A percentile compares a stretch with the other conserved stretches of the same genome.
These are phyloP conservation scores for Sinocyclocheilus anshuiensis DNA, from an alignment of 2,113 vertebrate species.

Conservation along the genomic window DNA sequence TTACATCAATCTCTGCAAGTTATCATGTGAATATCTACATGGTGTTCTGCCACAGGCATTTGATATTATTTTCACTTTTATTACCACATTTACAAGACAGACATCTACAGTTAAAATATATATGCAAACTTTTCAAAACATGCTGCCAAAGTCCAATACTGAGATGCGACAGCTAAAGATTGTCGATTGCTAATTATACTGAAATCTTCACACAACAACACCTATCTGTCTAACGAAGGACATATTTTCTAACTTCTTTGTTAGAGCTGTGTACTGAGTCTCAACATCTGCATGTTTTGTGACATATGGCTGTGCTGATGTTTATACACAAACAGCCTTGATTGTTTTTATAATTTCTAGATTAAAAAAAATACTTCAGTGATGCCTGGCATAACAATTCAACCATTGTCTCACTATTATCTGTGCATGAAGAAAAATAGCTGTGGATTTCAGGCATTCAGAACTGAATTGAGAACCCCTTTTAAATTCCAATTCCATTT, in stretches of 20 bases:
- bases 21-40: not conserved
- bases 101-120: not conserved
- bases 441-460: no score
- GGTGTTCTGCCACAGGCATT: not conserved
- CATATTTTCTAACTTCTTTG: not conserved
- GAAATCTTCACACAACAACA: not conserved
- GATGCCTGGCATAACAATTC: not conserved
- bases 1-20: not conserved
- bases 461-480: not conserved
- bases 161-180: not conserved
- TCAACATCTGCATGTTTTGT: not conserved
- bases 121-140: not conserved
- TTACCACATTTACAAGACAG: not conserved
- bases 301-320: not conserved
- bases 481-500: not conserved
- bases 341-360: not conserved
- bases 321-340: not conserved
- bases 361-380: not conserved
- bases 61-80: not conserved
- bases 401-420: conserved; percentile 20
- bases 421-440: not conserved
- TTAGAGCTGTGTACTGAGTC: not conserved
- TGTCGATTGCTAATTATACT: not conserved
- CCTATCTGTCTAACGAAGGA: not conserved
- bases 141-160: not conserved